These are phyloP conservation scores for Acanthosepion esculentum DNA, from an alignment of 2,888 invertebrate species.

Conservation along the genomic window DNA sequence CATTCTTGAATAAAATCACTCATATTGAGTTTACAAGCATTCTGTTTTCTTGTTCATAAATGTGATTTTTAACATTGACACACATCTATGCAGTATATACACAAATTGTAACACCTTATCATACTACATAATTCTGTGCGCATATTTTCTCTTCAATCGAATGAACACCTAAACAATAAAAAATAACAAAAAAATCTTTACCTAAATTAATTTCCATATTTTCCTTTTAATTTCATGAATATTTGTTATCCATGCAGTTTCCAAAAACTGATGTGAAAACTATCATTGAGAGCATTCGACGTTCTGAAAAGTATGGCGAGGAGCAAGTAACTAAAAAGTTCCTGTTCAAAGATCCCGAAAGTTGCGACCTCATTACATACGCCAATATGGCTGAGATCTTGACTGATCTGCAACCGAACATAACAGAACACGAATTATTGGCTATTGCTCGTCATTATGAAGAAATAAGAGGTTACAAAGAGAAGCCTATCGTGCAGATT, in stretches of 20 bases:
- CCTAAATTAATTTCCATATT: too few relatives aligned
- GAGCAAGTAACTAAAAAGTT: constrained; percentile 69
- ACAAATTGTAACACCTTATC: too few relatives aligned
- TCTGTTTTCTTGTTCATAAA: too few relatives aligned
- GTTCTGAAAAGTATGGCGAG: constrained; percentile 59
- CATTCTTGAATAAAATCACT: too few relatives aligned
- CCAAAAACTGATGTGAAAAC: constrained; percentile 62
- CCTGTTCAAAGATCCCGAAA: constrained; percentile 64
- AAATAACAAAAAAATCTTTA: too few relatives aligned
- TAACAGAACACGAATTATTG: constrained; percentile 71
- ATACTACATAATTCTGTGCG: too few relatives aligned
- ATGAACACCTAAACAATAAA: too few relatives aligned
- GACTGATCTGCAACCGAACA: constrained; percentile 56
- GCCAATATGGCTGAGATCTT: constrained; percentile 66
- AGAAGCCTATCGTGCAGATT: constrained; percentile 65
- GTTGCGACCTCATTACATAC: constrained; percentile 61
- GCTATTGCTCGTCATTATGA: constrained; percentile 67
- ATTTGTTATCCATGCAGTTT: constrained; percentile 62
- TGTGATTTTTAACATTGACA: too few relatives aligned
- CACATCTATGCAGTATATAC: too few relatives aligned
- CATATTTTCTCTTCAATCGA: too few relatives aligned
- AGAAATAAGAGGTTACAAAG: constrained; percentile 55
- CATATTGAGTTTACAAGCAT: too few relatives aligned
- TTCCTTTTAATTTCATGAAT: constrained; percentile 49
- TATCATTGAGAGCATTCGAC: constrained; percentile 62